Conservation (phyloP, 2,888 invertebrate genomes). For the Hydraecia micacea region DNA sequence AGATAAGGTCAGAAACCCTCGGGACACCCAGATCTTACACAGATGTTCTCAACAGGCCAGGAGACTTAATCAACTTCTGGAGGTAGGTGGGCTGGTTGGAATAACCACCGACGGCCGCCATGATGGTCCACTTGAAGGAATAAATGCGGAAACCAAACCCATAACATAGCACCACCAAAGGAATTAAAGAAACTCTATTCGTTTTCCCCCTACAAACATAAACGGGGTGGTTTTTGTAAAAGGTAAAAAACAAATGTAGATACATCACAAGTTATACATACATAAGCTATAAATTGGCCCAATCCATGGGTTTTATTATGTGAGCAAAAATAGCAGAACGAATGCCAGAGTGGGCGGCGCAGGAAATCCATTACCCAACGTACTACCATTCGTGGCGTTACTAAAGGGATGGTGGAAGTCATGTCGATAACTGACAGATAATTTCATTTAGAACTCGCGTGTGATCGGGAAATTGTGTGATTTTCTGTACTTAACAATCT, state of each 20-base stretch:
- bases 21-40: too few species aligned
- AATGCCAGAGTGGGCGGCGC: constrained; percentile 73
- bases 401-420: constrained; percentile 39
- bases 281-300: constrained; percentile 69
- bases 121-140: too few species aligned
- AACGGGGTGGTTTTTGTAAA: not conserved
- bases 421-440: constrained; percentile 63
- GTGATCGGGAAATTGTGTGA: too few species aligned
- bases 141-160: too few species aligned
- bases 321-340: constrained; percentile 77
- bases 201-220: not conserved
- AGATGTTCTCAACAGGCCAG: too few species aligned
- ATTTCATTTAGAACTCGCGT: not conserved
- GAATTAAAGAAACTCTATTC: not conserved
- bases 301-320: constrained; percentile 72
- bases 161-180: not conserved
- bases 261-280: constrained; percentile 58
- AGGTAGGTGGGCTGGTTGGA: too few species aligned
- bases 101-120: too few species aligned
- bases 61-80: too few species aligned
- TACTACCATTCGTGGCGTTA: constrained; percentile 63
- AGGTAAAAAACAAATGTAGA: constrained; percentile 28
- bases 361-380: constrained; percentile 81
- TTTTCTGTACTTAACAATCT: too few species aligned
- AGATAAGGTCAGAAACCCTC: too few species aligned